Conservation (phyloP, 2,113 vertebrate genomes). For the Nansenia antarctica region DNA sequence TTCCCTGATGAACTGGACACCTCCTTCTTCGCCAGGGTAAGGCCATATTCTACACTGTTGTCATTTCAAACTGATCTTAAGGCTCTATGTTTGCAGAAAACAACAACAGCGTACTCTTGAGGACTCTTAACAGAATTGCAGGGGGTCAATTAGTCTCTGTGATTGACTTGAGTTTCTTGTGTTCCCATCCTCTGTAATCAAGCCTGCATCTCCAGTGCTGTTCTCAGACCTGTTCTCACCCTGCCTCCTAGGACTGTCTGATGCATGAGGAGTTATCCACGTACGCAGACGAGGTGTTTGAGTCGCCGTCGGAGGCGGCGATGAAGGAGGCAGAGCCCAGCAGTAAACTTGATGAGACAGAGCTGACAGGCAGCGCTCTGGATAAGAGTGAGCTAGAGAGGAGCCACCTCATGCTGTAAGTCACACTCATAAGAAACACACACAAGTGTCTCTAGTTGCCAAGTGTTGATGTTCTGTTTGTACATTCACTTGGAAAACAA, state of each 20-base stretch:
- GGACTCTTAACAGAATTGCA: neutral
- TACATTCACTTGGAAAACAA: too few relatives aligned
- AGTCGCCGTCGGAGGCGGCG: constrained; percentile 88
- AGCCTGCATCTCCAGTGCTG: neutral
- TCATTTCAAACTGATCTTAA: neutral
- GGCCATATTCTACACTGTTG: neutral
- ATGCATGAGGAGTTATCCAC: constrained; percentile 94
- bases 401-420: constrained; percentile 96
- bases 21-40: constrained; percentile 96
- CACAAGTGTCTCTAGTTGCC: neutral
- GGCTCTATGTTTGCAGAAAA: neutral
- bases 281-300: constrained; percentile 91
- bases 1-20: constrained; percentile 95
- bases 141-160: neutral
- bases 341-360: constrained; percentile 78
- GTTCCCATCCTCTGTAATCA: too few relatives aligned
- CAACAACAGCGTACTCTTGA: neutral
- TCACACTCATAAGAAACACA: constrained; percentile 13
- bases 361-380: constrained; percentile 91
- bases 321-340: constrained; percentile 82
- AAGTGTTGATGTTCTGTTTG: too few relatives aligned
- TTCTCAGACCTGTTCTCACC: neutral
- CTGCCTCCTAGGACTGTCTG: constrained; percentile 83
- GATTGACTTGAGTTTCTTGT: neutral
- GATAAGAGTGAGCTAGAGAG: constrained; percentile 91